Evolutionary conservation across 2,888 invertebrate genomes (phyloP).

Genomic region (Standfussiana lucernea): DNA sequence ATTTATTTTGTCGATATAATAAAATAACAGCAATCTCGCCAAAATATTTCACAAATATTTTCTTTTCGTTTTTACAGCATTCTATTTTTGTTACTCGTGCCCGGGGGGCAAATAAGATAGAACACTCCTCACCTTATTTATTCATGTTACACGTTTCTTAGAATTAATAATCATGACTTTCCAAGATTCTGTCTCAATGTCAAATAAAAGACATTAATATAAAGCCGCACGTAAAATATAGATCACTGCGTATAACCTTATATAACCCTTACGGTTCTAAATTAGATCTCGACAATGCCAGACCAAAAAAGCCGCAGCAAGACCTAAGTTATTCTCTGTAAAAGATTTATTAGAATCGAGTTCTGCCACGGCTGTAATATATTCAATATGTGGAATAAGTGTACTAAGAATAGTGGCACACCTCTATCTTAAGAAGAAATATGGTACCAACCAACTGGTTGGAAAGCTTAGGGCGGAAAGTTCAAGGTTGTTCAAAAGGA

Average conservation of each 20-base stretch:
- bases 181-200: constrained; percentile 24
- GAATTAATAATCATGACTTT: constrained; percentile 10
- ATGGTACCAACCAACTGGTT: constrained; percentile 37
- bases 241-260: constrained; percentile 40
- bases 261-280: constrained; percentile 36
- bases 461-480: constrained; percentile 43
- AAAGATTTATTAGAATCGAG: constrained; percentile 65
- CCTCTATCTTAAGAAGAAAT: constrained; percentile 56
- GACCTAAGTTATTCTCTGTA: constrained; percentile 56
- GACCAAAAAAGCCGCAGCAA: constrained; percentile 55
- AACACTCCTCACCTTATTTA: constrained; percentile 1
- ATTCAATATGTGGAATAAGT: constrained; percentile 63
- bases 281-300: constrained; percentile 55
- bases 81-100: background rate
- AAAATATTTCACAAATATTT: background rate
- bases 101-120: background rate
- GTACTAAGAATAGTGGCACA: constrained; percentile 52
- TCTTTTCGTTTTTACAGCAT: background rate
- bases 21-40: background rate
- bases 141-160: background rate
- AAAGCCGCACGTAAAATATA: constrained; percentile 24
- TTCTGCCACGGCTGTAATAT: constrained; percentile 49
- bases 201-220: constrained; percentile 29
- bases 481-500: constrained; percentile 62
- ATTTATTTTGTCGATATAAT: constrained; percentile 29